Evolutionary conservation across 92 coral and sea anemone species (phyloP).

Genomic region (Plumapathes pennacea): DNA sequence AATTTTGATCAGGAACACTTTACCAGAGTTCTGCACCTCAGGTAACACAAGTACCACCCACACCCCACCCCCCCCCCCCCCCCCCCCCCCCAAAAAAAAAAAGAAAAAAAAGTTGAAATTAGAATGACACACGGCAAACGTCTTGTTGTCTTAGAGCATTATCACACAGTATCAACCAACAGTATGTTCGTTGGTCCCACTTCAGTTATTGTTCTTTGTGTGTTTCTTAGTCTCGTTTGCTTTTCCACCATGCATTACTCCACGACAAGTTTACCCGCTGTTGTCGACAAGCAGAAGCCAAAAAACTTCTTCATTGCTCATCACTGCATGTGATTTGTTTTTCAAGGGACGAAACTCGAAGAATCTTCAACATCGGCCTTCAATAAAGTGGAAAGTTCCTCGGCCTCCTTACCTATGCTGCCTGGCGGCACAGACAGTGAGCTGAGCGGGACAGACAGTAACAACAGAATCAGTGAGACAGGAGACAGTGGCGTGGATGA

Average conservation of each 20-base stretch:
- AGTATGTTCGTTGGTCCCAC: too few species aligned
- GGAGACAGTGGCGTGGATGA: constrained; percentile 88
- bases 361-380: constrained; percentile 70
- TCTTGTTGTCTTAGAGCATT: neutral
- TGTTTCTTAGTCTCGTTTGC: neutral
- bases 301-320: neutral
- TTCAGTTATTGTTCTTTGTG: too few species aligned
- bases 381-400: constrained; percentile 63
- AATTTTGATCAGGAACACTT: constrained; percentile 66
- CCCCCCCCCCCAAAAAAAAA: too few species aligned
- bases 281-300: neutral
- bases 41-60: constrained; percentile 51
- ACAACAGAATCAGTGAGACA: constrained; percentile 36
- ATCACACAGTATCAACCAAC: neutral
- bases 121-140: too few species aligned
- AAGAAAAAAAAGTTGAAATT: too few species aligned
- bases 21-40: constrained; percentile 85
- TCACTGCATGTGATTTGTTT: neutral
- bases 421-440: constrained; percentile 36
- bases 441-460: constrained; percentile 41
- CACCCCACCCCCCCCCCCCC: too few species aligned
- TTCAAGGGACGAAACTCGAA: constrained; percentile 63
- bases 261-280: neutral
- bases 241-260: neutral
- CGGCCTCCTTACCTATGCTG: constrained; percentile 25